phyloP scores from a whole-genome alignment of 2,888 invertebrate species.

The Ctena decussata region DNA sequence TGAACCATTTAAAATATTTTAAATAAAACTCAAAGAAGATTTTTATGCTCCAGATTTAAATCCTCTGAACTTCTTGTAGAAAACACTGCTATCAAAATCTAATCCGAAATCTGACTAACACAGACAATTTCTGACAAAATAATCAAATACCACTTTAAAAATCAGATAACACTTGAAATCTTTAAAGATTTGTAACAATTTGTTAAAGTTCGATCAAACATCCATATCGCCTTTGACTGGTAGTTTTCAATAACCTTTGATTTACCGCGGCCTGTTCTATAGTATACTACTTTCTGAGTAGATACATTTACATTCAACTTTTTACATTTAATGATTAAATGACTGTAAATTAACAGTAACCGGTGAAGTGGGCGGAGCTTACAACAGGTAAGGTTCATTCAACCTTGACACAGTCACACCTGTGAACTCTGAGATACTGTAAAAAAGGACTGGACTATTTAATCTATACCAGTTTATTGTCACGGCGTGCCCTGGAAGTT shows the following conservation, averaged over 20 bases:
- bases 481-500: no score
- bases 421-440: no score
- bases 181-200: background rate
- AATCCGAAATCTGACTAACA: background rate
- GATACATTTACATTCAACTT: background rate
- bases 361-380: conserved; percentile 1
- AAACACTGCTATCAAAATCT: background rate
- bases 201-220: background rate
- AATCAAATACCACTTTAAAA: background rate
- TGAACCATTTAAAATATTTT: no score
- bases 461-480: no score
- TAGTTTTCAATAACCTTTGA: background rate
- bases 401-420: background rate
- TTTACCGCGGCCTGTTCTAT: background rate
- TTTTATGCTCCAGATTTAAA: no score
- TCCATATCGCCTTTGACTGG: background rate
- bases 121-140: background rate
- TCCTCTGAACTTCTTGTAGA: background rate
- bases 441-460: no score
- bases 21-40: no score
- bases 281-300: background rate
- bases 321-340: background rate
- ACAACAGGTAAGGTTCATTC: conserved; percentile 1
- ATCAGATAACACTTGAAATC: background rate
- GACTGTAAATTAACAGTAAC: conserved; percentile 5